Base-by-base conservation (phyloP, 2,888 invertebrate species). In the Chloroclystis v-ata region DNA sequence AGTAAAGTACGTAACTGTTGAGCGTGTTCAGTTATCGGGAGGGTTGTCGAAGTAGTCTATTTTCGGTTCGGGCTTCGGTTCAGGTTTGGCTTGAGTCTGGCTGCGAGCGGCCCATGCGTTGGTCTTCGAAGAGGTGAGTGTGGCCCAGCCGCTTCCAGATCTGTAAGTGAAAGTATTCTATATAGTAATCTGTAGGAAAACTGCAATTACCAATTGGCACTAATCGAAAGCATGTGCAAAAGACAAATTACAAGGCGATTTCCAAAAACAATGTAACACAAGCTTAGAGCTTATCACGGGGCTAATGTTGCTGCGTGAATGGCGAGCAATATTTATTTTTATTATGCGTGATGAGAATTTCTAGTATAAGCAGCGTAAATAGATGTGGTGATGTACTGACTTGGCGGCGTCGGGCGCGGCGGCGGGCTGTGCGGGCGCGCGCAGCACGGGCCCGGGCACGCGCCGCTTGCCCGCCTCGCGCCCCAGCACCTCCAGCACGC, bases 401-500 rank as follows among this genome's bases (percentile, higher is more conserved):
- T 38, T 13, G 28, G 28, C 16, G 24, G 14, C 10, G 14, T 43
- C 33, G 10, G 47, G 25, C 45, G 52, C 9, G 37, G 55, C 13
- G 43, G 71, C 54, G 7, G 63, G 54, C 30, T 30, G 32, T 20
- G 69, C 69, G 41, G 54, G 71, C 55, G 75, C 68, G 13, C 84
- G 74, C 67, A 90, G 85, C 65, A 91, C 90, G 33, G 94, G 95
- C 30, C 93, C 92, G 28, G 95, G 95, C 54, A 95, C 94, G 74
- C 93, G 93, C 1, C 95, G 89, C 70, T 92, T 92, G 60, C 66
- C 95, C 91, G 74, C 91, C 91, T 85, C 96, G 91, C 96, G 91
- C 63, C 94, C 93, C 50, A 96, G 81, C 53, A 95, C 91, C 70
- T 96, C 94, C 69, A 95, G 82, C 59, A 97, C 89, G 71, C 95